Evolutionary conservation across 2,888 invertebrate genomes (phyloP), one percentile per base, ranked within the genome.

Genomic region (Caenorhabditis wallacei): DNA sequence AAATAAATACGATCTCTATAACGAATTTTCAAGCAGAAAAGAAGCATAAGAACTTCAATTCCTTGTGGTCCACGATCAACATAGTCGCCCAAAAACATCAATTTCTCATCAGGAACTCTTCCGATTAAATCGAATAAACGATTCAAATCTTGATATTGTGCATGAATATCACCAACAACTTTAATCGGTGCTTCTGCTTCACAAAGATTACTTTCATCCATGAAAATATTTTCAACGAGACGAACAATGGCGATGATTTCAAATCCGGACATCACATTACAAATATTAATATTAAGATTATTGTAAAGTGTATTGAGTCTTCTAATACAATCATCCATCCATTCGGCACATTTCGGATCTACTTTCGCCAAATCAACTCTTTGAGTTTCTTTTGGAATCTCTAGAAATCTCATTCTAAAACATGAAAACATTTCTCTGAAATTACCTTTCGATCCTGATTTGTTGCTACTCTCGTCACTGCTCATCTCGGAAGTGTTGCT

Each of bases 1-100:
- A 89, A 63, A 64, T 64, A 88, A 71, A 90, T 87, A 24, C 87
- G 78, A 20, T 88, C 85, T 16, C 85, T 87, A 66, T 89, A 84
- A 48, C 90, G 88, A 20, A 90, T 80, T 78, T 90, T 90, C 54
- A 89, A 80, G n/a, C 86, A 85, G 80, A 88, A 85, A 53, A 90
- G 84, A 46, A 86, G 78, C 53, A 88, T 78, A n/a, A 90, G 78
- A 11, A 87, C 84, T 72, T 90, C 90, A 69, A 88, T 84, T 69
- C 88, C 88, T 57, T 88, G 88, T 66, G 89, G 89, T 66, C 90
- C 90, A 30, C 90, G 85, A 70, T 90, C 90, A 1, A 90, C 88
- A 56, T 90, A 90, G 76, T 90, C 90, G 10, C 90, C 89, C 89
- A 89, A 79, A 78, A 89, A 89, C 61, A 88, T 70, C 56, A 86